Percentiles rank a stretch among this genome's conserved stretches.
Evolutionary conservation across 1,140 invertebrate species (phyloP).

Genomic region (Trinorchestia longiramus): DNA sequence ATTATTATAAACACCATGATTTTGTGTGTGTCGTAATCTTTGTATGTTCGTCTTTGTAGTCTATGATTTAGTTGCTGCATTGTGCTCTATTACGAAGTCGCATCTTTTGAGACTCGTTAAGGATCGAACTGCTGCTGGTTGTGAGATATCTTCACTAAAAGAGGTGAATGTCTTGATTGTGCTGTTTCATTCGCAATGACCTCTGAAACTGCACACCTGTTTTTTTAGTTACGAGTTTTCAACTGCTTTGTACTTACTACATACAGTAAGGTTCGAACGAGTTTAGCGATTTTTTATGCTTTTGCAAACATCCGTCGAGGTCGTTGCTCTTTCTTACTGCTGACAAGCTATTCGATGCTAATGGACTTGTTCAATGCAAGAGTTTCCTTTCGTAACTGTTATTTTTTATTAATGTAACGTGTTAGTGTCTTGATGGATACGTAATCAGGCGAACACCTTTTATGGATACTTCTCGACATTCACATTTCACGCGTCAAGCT

Average conservation of each 20-base stretch:
- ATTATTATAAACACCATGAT: too few species aligned
- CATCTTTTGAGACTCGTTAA: background rate
- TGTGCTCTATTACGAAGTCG: too few species aligned
- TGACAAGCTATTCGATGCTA: background rate
- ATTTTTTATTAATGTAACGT: background rate
- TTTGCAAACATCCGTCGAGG: background rate
- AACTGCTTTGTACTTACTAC: background rate
- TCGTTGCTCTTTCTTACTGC: background rate
- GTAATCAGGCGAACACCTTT: background rate
- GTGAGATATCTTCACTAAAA: background rate
- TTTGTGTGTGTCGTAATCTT: too few species aligned
- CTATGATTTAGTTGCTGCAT: too few species aligned
- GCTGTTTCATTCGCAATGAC: background rate
- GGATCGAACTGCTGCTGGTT: background rate
- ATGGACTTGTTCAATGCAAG: background rate
- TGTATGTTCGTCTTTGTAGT: too few species aligned
- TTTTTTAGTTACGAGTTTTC: background rate
- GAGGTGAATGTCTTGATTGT: background rate
- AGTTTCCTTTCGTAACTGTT: background rate
- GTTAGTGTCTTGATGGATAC: background rate
- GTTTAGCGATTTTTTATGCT: background rate
- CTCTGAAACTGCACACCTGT: background rate
- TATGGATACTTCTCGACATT: background rate
- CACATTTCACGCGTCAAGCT: background rate
- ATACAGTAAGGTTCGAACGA: too few species aligned